Conservation (phyloP, 2,797 vertebrate genomes). For the Leucoraja ocellata region DNA sequence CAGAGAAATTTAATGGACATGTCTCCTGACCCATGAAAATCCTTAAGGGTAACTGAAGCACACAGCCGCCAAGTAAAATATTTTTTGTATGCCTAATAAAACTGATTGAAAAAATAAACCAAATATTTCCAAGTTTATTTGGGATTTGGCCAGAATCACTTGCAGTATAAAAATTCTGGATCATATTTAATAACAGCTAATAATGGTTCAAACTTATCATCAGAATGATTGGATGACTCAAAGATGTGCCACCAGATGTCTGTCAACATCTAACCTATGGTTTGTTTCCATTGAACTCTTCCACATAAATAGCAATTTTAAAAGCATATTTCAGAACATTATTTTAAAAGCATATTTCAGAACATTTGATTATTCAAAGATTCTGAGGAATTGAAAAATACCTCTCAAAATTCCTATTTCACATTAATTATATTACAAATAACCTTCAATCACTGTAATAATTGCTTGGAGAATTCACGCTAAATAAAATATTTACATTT, state of each 20-base stretch:
- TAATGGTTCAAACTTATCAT: neutral
- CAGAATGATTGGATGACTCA: neutral
- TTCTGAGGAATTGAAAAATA: neutral
- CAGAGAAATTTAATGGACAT: neutral
- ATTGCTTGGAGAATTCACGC: neutral
- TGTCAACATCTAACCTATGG: neutral
- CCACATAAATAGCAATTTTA: constrained; percentile 23
- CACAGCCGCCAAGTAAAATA: neutral
- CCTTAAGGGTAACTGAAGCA: neutral
- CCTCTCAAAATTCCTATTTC: neutral
- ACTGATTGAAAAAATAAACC: neutral
- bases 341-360: neutral
- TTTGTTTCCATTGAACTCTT: neutral
- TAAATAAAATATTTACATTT: neutral
- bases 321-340: neutral
- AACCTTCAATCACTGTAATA: neutral
- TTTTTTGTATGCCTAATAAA: neutral
- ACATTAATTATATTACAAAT: neutral
- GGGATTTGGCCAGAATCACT: neutral
- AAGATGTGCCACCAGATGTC: too few relatives aligned
- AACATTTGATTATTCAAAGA: neutral
- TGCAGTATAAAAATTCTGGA: neutral
- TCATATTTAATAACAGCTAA: neutral
- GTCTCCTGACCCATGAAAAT: neutral
- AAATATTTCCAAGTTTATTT: neutral